Base-by-base conservation (phyloP, 2,888 invertebrate species). In the Marasmarcha lunaedactyla region DNA sequence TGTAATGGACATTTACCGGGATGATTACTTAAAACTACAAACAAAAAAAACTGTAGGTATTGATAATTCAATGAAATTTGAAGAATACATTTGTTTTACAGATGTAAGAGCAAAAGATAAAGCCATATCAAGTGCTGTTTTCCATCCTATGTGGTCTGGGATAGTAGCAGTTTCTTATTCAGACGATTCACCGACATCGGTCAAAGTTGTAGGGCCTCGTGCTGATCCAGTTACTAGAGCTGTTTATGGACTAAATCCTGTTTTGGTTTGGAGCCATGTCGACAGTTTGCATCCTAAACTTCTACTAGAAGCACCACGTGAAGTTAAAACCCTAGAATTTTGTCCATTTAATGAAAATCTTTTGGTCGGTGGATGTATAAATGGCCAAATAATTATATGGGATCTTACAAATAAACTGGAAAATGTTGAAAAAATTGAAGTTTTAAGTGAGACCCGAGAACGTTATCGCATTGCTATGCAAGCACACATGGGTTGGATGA, bases 131-230 rank as follows among this genome's bases (percentile, higher is more conserved):
- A 77, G 86, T 44, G 77, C 88, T 10, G 79, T 81, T 44, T 93
- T 92, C 88, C 92, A 92, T 71, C 90, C 89, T 0, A 83, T 87
- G 63, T 85, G 89, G 83, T 86, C 89, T 0, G 92, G 91, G 1
- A 81, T 89, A 7, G 84, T 89, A 1, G 90, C 88, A 0, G 84
- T 88, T 25, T 79, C 88, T n/a, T 93, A 92, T 52, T 78, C 88
- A 0, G 86, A 88, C 49, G 77, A 65, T 27, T 85, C 87, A 1
- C 78, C 85, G 1, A 76, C 79, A 20, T 71, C 70, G 27, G 73
- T 81, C 59, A 85, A 76, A 52, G 60, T 53, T 15, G 43, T 71
- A 46, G 56, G 65, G 57, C 49, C 73, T 55, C 68, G 70, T 3
- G 59, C 63, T 4, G 86, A 87, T 53, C 65, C 70, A 1, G 81